Percentiles rank a stretch among this genome's conserved stretches.
Conservation (phyloP, 1,140 invertebrate genomes). For the Cylas formicarius region DNA sequence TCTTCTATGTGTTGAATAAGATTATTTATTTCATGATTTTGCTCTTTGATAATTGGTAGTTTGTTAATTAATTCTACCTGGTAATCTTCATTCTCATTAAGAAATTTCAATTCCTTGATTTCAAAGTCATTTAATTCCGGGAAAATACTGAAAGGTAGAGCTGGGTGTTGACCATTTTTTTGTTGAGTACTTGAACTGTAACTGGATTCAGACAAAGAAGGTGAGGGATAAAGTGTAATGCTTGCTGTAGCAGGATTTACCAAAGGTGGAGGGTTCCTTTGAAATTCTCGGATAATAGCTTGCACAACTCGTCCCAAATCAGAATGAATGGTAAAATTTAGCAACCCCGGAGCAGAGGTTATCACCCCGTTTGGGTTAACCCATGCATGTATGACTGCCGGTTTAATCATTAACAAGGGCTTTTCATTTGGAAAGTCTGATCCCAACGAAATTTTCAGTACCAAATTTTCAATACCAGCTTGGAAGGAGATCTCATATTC, state of each 20-base stretch:
- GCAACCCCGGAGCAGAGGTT: conserved; percentile 58
- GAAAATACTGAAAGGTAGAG: too few relatives aligned
- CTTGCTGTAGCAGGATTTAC: too few relatives aligned
- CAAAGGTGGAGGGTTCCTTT: conserved; percentile 54
- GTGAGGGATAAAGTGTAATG: too few relatives aligned
- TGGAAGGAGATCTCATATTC: conserved; percentile 66
- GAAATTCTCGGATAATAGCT: conserved; percentile 68
- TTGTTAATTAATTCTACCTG: conserved; percentile 65
- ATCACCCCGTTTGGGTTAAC: conserved; percentile 57
- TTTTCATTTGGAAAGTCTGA: conserved; percentile 68
- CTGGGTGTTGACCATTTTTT: too few relatives aligned
- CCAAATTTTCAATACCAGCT: conserved; percentile 53
- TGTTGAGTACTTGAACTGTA: too few relatives aligned
- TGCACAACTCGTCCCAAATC: conserved; percentile 72
- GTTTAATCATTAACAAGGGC: conserved; percentile 59
- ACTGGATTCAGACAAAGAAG: too few relatives aligned
- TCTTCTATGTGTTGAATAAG: conserved; percentile 64
- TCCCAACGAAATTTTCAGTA: conserved; percentile 54
- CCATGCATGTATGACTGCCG: conserved; percentile 61
- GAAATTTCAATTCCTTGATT: conserved; percentile 59
- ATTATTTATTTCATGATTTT: conserved; percentile 61
- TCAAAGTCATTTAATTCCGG: conserved; percentile 60
- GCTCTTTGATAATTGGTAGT: conserved; percentile 56
- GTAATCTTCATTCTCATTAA: conserved; percentile 58
- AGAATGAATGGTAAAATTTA: conserved; percentile 68